These are phyloP conservation scores for Limnephilus rhombicus DNA, from an alignment of 2,888 invertebrate species.

Conservation along the genomic window DNA sequence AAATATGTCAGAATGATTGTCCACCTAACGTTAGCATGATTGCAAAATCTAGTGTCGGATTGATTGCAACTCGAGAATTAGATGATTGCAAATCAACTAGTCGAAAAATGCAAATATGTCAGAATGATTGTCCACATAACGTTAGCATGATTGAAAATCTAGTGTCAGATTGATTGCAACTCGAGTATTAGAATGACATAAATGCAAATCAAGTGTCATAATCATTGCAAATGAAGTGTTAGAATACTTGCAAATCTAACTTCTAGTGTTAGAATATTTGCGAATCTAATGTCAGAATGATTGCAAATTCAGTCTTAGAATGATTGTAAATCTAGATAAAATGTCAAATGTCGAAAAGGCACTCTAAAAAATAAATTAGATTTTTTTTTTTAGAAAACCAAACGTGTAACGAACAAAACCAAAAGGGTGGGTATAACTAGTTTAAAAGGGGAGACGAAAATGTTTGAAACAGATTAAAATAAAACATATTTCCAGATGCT, in stretches of 20 bases:
- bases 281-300: not conserved
- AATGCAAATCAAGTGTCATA: not conserved
- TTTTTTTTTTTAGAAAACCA: not conserved
- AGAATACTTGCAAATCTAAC: too few relatives aligned
- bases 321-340: not conserved
- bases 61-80: not conserved
- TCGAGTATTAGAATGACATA: not conserved
- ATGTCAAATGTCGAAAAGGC: conserved; percentile 60
- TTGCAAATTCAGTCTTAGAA: not conserved
- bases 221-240: not conserved
- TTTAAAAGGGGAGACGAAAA: not conserved
- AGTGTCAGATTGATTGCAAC: not conserved
- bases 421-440: conserved; percentile 6
- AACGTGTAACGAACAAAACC: conserved; percentile 40
- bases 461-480: conserved; percentile 11
- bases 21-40: not conserved
- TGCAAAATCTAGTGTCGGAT: not conserved
- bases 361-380: conserved; percentile 58
- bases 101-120: not conserved
- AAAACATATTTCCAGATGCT: conserved; percentile 30
- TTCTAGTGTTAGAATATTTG: not conserved
- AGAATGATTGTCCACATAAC: not conserved
- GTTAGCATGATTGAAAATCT: too few relatives aligned
- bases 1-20: not conserved
- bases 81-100: not conserved